Evolutionary conservation across 2,888 invertebrate species (phyloP).

Genomic region (Schrankia costaestrigalis): DNA sequence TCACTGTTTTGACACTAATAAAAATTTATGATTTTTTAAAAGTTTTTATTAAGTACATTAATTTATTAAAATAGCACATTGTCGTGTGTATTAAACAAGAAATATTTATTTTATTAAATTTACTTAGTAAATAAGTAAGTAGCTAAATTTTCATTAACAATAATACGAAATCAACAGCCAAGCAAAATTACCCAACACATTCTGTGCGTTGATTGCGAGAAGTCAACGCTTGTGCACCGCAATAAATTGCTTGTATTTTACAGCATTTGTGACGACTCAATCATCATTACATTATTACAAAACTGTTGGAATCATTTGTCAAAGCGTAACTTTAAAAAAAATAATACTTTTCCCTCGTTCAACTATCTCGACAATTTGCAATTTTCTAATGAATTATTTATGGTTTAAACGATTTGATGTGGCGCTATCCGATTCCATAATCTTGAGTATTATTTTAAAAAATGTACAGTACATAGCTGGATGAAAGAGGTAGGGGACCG

Average conservation of each 20-base stretch:
- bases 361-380: conserved; percentile 17
- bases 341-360: conserved; percentile 25
- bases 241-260: conserved; percentile 5
- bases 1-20: too few relatives aligned
- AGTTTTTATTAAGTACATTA: too few relatives aligned
- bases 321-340: conserved; percentile 11
- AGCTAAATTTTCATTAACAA: conserved; percentile 21
- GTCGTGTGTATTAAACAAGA: too few relatives aligned
- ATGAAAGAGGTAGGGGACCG: too few relatives aligned
- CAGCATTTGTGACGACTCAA: conserved; percentile 8
- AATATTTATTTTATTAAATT: too few relatives aligned
- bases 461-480: too few relatives aligned
- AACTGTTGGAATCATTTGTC: conserved; percentile 13
- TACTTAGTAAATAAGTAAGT: too few relatives aligned
- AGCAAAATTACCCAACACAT: conserved; percentile 1
- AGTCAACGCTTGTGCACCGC: not conserved
- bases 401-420: conserved; percentile 16
- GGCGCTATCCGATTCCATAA: not conserved
- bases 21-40: too few relatives aligned
- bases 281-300: conserved; percentile 12
- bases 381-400: conserved; percentile 27
- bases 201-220: conserved; percentile 1
- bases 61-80: too few relatives aligned
- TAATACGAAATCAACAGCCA: conserved; percentile 3
- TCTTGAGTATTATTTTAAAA: not conserved